These are phyloP conservation scores for Prionailurus bengalensis DNA, from an alignment of 2,113 vertebrate species.

Conservation along the genomic window DNA sequence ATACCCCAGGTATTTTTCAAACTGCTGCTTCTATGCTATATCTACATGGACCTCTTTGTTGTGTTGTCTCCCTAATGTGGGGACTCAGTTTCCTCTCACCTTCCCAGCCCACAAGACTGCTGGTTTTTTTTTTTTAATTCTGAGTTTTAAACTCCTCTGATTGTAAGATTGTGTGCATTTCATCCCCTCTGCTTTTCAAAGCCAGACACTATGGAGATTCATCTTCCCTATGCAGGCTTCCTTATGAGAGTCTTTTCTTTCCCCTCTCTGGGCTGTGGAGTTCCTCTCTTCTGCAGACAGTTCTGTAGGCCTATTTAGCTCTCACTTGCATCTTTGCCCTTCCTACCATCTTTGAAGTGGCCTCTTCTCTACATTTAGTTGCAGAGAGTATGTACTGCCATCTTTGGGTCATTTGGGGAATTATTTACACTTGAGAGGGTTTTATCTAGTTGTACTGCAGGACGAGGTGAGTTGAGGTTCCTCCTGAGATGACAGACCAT, in stretches of 20 bases:
- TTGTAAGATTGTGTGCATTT: neutral
- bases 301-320: neutral
- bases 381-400: neutral
- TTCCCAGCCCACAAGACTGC: neutral
- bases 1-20: neutral
- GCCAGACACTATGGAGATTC: neutral
- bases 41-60: neutral
- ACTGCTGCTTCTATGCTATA: neutral
- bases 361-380: neutral
- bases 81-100: neutral
- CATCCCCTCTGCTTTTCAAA: neutral
- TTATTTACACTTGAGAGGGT: neutral
- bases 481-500: neutral
- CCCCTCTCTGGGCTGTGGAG: neutral
- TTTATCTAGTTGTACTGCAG: neutral
- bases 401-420: neutral
- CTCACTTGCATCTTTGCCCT: neutral
- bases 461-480: neutral
- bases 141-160: neutral
- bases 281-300: neutral
- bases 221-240: neutral
- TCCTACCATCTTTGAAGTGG: neutral
- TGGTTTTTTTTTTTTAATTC: neutral
- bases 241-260: neutral
- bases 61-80: neutral